Conservation (phyloP, 64 coral and sea anemone genomes). For the Montipora efflorescens region DNA sequence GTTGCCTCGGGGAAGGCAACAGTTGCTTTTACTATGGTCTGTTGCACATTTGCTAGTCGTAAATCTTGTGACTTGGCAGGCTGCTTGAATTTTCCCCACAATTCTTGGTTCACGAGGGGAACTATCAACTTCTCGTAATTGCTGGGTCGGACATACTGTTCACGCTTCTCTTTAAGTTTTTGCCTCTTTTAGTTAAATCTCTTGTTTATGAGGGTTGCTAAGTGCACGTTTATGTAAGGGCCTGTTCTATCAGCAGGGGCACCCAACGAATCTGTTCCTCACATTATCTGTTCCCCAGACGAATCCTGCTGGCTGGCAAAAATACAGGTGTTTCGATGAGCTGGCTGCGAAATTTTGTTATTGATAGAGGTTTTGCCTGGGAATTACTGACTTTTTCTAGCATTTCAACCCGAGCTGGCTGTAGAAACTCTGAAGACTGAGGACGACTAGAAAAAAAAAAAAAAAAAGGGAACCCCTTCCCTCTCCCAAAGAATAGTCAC, state of each 20-base stretch:
- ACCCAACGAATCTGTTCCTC: too few species aligned
- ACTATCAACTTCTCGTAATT: slow-evolving; percentile 65
- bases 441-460: too few species aligned
- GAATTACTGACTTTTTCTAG: too few species aligned
- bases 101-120: slow-evolving; percentile 42
- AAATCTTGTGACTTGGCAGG: slow-evolving; percentile 48
- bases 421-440: too few species aligned
- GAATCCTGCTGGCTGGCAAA: too few species aligned
- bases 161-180: slow-evolving; percentile 59
- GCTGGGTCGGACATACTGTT: slow-evolving; percentile 48
- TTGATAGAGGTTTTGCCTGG: too few species aligned
- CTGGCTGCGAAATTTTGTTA: too few species aligned
- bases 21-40: slow-evolving; percentile 63
- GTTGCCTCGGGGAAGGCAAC: background rate
- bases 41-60: slow-evolving; percentile 51
- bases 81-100: slow-evolving; percentile 68
- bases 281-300: too few species aligned
- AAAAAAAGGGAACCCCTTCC: too few species aligned
- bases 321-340: too few species aligned
- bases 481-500: too few species aligned
- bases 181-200: slow-evolving; percentile 58
- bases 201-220: slow-evolving; percentile 50
- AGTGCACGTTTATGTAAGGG: slow-evolving; percentile 27
- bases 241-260: background rate
- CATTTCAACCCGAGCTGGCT: too few species aligned